These are phyloP conservation scores for Hemiprocne comata DNA, from an alignment of 2,113 vertebrate genomes.

Conservation along the genomic window DNA sequence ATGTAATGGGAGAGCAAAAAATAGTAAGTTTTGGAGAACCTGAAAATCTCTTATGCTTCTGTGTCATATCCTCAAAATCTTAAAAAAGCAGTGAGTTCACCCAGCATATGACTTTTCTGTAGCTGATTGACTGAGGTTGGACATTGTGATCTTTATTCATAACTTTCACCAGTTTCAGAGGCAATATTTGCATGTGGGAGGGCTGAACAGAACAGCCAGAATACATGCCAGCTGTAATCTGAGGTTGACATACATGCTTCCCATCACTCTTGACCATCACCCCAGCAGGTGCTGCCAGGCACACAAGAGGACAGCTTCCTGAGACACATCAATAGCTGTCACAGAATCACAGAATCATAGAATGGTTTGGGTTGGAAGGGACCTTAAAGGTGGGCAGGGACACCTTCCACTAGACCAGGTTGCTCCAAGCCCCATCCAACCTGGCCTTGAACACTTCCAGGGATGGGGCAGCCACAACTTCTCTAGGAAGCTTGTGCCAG, in stretches of 20 bases:
- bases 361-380: no score
- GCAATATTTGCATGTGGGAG: neutral
- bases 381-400: no score
- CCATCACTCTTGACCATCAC: neutral
- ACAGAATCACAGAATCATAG: no score
- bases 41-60: neutral
- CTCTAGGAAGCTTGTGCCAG: no score
- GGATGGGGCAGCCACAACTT: no score
- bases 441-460: no score
- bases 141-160: neutral
- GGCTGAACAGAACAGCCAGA: neutral
- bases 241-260: neutral
- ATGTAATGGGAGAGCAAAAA: neutral
- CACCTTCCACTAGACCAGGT: no score
- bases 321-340: neutral
- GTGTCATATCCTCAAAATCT: neutral
- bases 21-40: neutral
- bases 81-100: neutral
- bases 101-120: neutral
- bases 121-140: neutral
- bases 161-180: neutral
- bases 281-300: neutral
- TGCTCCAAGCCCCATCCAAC: no score
- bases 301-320: neutral
- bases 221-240: neutral